A percentile compares a stretch with the other conserved stretches of the same genome.
Conservation (phyloP, 2,797 vertebrate species). For the Monodelphis domestica region DNA sequence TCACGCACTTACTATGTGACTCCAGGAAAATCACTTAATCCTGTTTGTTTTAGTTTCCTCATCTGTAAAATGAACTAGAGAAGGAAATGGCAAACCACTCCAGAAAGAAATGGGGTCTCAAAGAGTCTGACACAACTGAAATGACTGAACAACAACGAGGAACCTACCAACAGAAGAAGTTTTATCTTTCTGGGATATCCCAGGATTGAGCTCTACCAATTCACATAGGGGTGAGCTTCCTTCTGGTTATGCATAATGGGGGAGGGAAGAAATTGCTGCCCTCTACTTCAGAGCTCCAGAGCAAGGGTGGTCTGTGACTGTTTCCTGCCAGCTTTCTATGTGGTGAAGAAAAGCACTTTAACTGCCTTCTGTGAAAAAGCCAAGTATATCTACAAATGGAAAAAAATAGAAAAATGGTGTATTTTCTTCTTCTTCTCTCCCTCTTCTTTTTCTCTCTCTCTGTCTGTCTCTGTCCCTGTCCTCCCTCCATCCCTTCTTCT, state of each 20-base stretch:
- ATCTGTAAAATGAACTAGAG: too few species aligned
- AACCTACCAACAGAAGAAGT: too few species aligned
- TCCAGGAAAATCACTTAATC: too few species aligned
- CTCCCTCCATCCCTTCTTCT: too few species aligned
- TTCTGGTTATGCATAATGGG: neutral
- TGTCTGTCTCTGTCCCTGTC: neutral
- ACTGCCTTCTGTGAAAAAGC: neutral
- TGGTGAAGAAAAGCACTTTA: neutral
- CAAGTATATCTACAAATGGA: neutral
- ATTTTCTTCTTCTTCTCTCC: neutral
- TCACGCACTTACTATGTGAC: too few species aligned
- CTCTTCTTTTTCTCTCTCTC: neutral
- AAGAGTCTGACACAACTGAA: too few species aligned
- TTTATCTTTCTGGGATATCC: neutral
- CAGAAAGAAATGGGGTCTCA: too few species aligned
- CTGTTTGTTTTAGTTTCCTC: too few species aligned
- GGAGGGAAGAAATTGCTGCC: neutral
- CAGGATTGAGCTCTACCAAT: neutral
- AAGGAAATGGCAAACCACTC: too few species aligned
- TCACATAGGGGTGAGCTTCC: neutral
- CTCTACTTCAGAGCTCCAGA: neutral
- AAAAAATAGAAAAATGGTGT: neutral
- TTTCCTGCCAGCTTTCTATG: neutral
- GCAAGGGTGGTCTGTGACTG: neutral
- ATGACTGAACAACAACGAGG: too few species aligned